phyloP scores from a whole-genome alignment of 2,888 invertebrate genomes.

The Onthophagus sagittarius region DNA sequence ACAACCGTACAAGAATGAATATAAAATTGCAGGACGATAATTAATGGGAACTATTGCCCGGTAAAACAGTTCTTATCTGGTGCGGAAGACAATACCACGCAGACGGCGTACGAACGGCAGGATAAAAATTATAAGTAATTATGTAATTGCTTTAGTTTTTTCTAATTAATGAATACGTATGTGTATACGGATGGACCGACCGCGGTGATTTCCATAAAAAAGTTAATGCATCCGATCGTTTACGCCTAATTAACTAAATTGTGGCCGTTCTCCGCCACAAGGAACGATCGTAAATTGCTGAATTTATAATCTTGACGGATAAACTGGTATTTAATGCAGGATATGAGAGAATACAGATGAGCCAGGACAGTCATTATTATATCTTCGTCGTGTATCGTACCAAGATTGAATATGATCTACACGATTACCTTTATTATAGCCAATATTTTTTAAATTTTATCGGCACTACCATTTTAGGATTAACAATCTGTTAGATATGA shows the following conservation, averaged over 20 bases:
- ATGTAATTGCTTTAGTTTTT: slow-evolving; percentile 4
- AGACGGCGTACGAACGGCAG: neutral
- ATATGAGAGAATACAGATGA: neutral
- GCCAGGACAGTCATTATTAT: neutral
- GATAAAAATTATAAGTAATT: slow-evolving; percentile 7
- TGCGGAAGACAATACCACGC: slow-evolving; percentile 5
- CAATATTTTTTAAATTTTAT: neutral
- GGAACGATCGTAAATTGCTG: slow-evolving; percentile 3
- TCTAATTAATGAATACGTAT: slow-evolving; percentile 4
- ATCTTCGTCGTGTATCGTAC: neutral
- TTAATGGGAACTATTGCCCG: slow-evolving; percentile 7
- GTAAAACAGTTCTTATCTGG: slow-evolving; percentile 1
- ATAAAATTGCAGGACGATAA: slow-evolving; percentile 4
- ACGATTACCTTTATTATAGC: neutral
- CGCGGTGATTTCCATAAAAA: slow-evolving; percentile 5
- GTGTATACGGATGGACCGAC: neutral
- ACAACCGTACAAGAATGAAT: slow-evolving; percentile 1
- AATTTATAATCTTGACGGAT: slow-evolving; percentile 5
- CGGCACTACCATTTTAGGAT: neutral
- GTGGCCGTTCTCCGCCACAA: slow-evolving; percentile 1
- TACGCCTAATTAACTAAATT: slow-evolving; percentile 12
- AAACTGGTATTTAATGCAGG: neutral
- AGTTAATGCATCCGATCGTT: slow-evolving; percentile 10
- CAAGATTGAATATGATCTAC: neutral
- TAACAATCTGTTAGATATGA: neutral